Evolutionary conservation across 1,140 invertebrate species (phyloP).

Genomic region (Paraescarpia echinospica): DNA sequence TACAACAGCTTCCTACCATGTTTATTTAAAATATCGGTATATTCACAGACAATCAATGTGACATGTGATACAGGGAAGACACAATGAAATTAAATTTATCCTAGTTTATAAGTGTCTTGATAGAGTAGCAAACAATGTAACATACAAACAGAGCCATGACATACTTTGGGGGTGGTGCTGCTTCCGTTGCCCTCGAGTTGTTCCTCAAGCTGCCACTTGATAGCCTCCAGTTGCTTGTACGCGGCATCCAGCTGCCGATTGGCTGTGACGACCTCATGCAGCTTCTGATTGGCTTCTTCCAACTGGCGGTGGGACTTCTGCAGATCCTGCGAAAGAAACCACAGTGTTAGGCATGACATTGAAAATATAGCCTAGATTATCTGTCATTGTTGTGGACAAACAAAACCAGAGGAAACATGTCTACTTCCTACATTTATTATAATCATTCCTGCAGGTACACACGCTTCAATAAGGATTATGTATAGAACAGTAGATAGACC

Average conservation of each 20-base stretch:
- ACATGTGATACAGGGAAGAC: no score
- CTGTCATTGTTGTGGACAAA: not conserved
- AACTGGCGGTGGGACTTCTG: not conserved
- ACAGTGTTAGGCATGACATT: not conserved
- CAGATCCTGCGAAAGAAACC: not conserved
- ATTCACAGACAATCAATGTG: no score
- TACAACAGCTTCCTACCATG: no score
- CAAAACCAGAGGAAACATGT: not conserved
- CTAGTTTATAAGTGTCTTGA: no score
- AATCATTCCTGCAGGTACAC: not conserved
- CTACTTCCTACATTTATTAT: not conserved
- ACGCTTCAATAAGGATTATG: no score
- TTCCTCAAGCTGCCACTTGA: not conserved
- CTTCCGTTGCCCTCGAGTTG: not conserved
- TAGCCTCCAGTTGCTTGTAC: conserved; percentile 1
- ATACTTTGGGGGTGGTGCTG: not conserved
- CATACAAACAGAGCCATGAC: not conserved
- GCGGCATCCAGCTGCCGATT: not conserved
- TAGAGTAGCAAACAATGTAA: not conserved
- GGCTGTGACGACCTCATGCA: not conserved
- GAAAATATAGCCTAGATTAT: not conserved
- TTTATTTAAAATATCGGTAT: no score
- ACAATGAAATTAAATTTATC: no score
- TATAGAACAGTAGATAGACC: no score
- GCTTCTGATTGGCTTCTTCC: conserved; percentile 2